phyloP scores from a whole-genome alignment of 1,140 invertebrate species.

The Drosophila simulans region DNA sequence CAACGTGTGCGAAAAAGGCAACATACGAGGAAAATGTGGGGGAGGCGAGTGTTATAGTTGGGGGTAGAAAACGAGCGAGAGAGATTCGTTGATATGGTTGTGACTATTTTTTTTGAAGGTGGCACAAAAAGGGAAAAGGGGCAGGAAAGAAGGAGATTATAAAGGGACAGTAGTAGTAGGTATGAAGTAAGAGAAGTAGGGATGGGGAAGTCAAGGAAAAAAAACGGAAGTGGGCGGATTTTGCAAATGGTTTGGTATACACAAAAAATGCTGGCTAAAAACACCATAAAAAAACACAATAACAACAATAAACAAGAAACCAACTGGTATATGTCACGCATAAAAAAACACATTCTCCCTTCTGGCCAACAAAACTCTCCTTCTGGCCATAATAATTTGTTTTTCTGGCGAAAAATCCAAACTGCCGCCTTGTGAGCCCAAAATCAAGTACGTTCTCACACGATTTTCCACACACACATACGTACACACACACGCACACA shows the following conservation, averaged over 20 bases:
- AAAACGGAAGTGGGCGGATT: conserved; percentile 4
- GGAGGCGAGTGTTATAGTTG: neutral
- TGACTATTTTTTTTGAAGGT: conserved; percentile 38
- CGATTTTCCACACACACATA: conserved; percentile 35
- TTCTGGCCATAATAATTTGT: conserved; percentile 37
- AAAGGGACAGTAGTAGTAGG: conserved; percentile 12
- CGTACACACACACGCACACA: conserved; percentile 1
- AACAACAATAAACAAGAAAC: conserved; percentile 15
- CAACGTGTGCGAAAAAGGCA: conserved; percentile 77
- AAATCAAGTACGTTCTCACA: conserved; percentile 82
- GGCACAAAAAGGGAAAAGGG: neutral
- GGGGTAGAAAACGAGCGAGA: conserved; percentile 22
- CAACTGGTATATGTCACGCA: conserved; percentile 56
- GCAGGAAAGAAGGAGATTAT: neutral
- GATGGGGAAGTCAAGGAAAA: neutral
- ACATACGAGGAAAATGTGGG: conserved; percentile 45
- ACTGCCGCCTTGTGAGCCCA: conserved; percentile 50
- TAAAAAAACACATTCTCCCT: conserved; percentile 45
- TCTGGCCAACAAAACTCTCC: conserved; percentile 10
- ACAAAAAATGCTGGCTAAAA: conserved; percentile 58
- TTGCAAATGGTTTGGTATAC: conserved; percentile 56
- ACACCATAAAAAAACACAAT: conserved; percentile 4
- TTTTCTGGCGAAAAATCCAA: conserved; percentile 51
- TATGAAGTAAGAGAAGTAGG: neutral
- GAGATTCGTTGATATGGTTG: conserved; percentile 42